Base-by-base conservation (phyloP, 2,113 vertebrate genomes). In the Macrotis lagotis region DNA sequence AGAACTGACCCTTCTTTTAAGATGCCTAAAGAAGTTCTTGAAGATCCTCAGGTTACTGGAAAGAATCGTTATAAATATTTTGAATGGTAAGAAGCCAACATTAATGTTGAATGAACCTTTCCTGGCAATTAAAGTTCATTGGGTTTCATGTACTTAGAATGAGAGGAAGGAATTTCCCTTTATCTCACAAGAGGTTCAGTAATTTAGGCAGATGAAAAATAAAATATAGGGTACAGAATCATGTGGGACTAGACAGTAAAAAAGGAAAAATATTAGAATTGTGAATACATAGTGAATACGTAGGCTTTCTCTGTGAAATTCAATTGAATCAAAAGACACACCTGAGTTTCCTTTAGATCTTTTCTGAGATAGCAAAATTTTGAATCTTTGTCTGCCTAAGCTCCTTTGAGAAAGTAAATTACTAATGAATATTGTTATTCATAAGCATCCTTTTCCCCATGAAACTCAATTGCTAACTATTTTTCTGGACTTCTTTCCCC, bases 61-160 rank as follows among this genome's bases (percentile, higher is more conserved):
- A 98, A 97, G 90, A 99, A 99, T 98, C 98, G 98, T 92, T 99
- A 99, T 98, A 99, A 99, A 96, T 99, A 99, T 97, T 99, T 99
- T 97, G 98, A 99, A 97, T 96, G 97, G 99, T 99, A 98, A 95
- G 98, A 96, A 97, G n/a, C 2, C 0, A 96, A 91, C 48, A 50
- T 48, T 89, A 91, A 59, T 90, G 59, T 94, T 83, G 53, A 37
- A 92, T 48, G 83, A 91, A 26, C 19, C 16, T 26, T 44, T 44
- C 7, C 66, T 83, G 66, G n/a, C 19, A 83, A 83, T 83, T 83
- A 44, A 44, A 44, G 19, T 24, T n/a, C 8, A 8, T 83, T 83
- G 66, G n/a, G 44, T 44, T 44, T 24, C 44, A 26, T n/a, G 16
- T 90, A 88, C 92, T 66, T 91, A 52, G 19, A 89, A 74, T 16